phyloP scores from a whole-genome alignment of 2,888 invertebrate genomes.

The Lypha dubia region DNA sequence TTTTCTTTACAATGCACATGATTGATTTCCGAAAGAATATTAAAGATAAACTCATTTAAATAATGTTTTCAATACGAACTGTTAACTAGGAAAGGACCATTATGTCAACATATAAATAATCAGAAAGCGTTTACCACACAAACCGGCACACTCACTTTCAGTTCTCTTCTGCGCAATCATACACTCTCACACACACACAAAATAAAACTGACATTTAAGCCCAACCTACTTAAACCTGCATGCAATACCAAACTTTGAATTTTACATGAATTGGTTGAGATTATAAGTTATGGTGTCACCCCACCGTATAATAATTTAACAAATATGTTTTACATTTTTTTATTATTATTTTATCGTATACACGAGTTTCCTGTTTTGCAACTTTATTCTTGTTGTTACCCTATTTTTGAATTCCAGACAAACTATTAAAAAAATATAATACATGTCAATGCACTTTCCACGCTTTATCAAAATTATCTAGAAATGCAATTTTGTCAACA shows the following conservation, averaged over 20 bases:
- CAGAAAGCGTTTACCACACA: constrained; percentile 11
- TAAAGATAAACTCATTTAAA: background rate
- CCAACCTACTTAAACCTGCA: background rate
- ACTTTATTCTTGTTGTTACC: too few species aligned
- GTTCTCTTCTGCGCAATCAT: background rate
- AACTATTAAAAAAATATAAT: too few species aligned
- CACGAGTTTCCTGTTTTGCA: too few species aligned
- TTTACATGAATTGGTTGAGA: constrained; percentile 30
- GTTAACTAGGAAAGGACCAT: background rate
- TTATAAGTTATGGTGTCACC: too few species aligned
- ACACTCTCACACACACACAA: background rate
- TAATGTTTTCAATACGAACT: background rate
- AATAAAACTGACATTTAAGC: background rate
- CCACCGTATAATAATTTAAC: too few species aligned
- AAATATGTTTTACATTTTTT: too few species aligned
- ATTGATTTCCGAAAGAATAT: background rate
- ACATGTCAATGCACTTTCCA: too few species aligned
- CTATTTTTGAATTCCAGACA: too few species aligned
- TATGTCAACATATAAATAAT: constrained; percentile 10
- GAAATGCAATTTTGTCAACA: too few species aligned
- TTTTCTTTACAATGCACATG: too few species aligned
- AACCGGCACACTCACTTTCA: background rate
- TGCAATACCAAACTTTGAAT: constrained; percentile 13
- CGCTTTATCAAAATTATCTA: too few species aligned
- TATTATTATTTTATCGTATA: too few species aligned